These are phyloP conservation scores for Henricia sp. DNA, from an alignment of 53 echinoderm and acorn worm genomes.

Conservation along the genomic window DNA sequence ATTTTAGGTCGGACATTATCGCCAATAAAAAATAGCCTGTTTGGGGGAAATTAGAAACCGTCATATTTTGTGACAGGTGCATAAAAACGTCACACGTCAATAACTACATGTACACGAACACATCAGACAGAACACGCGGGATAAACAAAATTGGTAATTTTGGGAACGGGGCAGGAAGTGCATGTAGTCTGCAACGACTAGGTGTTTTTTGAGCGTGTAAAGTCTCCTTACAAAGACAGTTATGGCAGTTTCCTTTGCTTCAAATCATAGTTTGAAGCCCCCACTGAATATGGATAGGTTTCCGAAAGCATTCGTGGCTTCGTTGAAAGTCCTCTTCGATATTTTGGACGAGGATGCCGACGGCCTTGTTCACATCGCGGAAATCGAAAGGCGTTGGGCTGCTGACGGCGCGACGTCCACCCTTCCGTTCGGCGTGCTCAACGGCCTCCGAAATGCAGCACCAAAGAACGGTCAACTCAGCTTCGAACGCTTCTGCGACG, in stretches of 20 bases:
- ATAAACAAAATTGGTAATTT: background rate
- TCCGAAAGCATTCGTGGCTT: constrained; percentile 88
- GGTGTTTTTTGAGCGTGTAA: too few relatives aligned
- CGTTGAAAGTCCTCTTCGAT: constrained; percentile 91
- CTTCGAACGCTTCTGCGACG: constrained; percentile 91
- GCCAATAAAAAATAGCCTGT: background rate
- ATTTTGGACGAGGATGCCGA: constrained; percentile 94
- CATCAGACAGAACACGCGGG: background rate
- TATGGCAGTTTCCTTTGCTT: constrained; percentile 19
- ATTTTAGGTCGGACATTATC: background rate
- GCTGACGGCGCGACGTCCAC: constrained; percentile 66
- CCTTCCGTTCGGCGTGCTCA: constrained; percentile 80
- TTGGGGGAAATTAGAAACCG: constrained; percentile 25
- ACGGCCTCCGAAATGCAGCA: constrained; percentile 77
- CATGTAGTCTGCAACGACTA: too few relatives aligned
- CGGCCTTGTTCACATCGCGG: constrained; percentile 74
- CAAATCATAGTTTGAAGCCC: background rate
- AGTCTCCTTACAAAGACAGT: background rate
- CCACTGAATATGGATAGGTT: constrained; percentile 39
- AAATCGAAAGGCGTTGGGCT: constrained; percentile 87
- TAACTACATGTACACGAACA: too few relatives aligned
- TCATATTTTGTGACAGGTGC: constrained; percentile 1
- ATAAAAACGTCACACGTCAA: constrained; percentile 27
- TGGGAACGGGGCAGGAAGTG: background rate
- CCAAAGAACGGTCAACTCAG: constrained; percentile 80